Percentiles rank a stretch among this genome's conserved stretches.
These are phyloP conservation scores for Abscondita cerata DNA, from an alignment of 2,888 invertebrate genomes.

Conservation along the genomic window DNA sequence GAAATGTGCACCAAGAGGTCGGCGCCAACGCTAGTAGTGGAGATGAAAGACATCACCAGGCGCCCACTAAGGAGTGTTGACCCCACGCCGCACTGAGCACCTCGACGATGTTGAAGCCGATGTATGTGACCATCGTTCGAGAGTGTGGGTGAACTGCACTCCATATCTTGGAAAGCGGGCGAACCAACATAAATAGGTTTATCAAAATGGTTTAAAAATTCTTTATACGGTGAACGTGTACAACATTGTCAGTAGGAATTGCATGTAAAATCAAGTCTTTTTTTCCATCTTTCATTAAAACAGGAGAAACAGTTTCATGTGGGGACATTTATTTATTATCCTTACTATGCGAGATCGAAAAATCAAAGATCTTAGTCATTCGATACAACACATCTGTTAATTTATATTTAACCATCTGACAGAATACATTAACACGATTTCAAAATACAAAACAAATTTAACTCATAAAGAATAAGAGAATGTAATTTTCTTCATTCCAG, in stretches of 20 bases:
- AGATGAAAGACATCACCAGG: constrained; percentile 41
- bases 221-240: constrained; percentile 28
- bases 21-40: constrained; percentile 39
- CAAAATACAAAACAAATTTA: no score
- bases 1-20: constrained; percentile 38
- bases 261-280: constrained; percentile 27
- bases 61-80: constrained; percentile 40
- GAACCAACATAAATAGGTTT: constrained; percentile 36
- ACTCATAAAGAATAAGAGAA: no score
- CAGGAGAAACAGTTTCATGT: constrained; percentile 24
- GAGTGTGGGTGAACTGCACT: constrained; percentile 40
- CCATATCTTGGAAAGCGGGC: constrained; percentile 37
- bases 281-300: constrained; percentile 31
- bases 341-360: no score
- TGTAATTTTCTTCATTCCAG: no score
- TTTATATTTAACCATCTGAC: no score
- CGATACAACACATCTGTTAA: no score
- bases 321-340: constrained; percentile 19
- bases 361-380: no score
- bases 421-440: no score
- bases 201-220: constrained; percentile 34
- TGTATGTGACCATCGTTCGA: constrained; percentile 33
- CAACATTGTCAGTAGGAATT: constrained; percentile 25
- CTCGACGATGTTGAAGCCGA: constrained; percentile 25
- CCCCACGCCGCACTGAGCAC: constrained; percentile 40